Conservation (phyloP, 2,113 vertebrate species). For the Peromyscus leucopus region DNA sequence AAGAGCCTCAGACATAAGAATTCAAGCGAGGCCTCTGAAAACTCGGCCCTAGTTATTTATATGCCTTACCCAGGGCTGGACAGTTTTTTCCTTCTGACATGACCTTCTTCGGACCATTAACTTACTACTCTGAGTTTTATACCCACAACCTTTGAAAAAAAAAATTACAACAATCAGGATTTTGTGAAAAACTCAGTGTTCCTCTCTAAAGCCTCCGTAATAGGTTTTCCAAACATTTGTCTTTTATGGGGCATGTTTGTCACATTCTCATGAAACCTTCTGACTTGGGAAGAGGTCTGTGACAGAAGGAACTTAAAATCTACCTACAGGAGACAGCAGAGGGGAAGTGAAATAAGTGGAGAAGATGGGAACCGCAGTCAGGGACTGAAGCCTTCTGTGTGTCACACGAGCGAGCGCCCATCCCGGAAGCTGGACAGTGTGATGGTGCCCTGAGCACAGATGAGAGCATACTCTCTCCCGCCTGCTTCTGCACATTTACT, state of each 20-base stretch:
- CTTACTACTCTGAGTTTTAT: background rate
- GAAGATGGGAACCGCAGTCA: background rate
- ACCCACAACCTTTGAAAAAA: conserved; percentile 42
- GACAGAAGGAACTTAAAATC: background rate
- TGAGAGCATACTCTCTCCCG: fast-evolving
- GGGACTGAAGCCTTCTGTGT: background rate
- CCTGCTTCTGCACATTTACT: background rate
- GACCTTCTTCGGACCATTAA: background rate
- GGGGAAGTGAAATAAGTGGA: background rate
- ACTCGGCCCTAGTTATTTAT: conserved; percentile 36
- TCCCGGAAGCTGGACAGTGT: background rate
- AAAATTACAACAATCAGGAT: background rate
- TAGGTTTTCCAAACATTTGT: conserved; percentile 28
- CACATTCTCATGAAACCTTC: background rate
- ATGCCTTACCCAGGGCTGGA: background rate
- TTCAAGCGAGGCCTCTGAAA: background rate
- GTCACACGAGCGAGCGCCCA: too few species aligned
- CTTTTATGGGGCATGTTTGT: conserved; percentile 20
- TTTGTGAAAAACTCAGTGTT: background rate
- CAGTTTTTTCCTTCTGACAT: background rate
- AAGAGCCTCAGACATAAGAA: background rate
- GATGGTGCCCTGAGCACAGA: fast-evolving
- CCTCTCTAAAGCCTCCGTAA: background rate
- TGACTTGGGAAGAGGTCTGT: background rate
- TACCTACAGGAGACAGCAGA: background rate